These are phyloP conservation scores for Nannobrachium achirus DNA, from an alignment of 2,113 vertebrate genomes.

Conservation along the genomic window DNA sequence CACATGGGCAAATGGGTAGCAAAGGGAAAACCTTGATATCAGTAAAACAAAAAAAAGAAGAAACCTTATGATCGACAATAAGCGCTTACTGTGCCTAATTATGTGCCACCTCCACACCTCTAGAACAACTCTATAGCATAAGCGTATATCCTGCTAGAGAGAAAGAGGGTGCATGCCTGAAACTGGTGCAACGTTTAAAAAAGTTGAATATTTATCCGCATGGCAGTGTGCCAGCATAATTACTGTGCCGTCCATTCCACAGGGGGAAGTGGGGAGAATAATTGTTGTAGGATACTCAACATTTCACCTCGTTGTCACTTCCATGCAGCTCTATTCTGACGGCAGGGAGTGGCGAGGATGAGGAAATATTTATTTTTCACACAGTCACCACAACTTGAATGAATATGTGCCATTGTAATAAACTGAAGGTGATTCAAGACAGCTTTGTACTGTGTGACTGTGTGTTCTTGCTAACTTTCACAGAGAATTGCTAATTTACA, in stretches of 20 bases:
- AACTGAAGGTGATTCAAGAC: constrained; percentile 3
- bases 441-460: not conserved
- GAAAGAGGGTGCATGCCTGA: constrained; percentile 34
- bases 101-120: constrained; percentile 32
- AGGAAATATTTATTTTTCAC: constrained; percentile 13
- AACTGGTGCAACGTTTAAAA: constrained; percentile 31
- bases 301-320: constrained; percentile 63
- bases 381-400: not conserved
- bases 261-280: constrained; percentile 46
- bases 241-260: constrained; percentile 46
- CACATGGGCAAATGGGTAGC: not conserved
- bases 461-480: constrained; percentile 8
- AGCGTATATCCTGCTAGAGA: constrained; percentile 1
- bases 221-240: constrained; percentile 66
- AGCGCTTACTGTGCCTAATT: constrained; percentile 48
- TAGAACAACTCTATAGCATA: constrained; percentile 28
- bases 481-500: not conserved
- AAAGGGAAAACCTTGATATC: constrained; percentile 57
- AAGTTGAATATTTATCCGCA: constrained; percentile 53
- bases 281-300: constrained; percentile 58
- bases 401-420: not conserved
- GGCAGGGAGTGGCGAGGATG: not conserved
- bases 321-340: constrained; percentile 31
- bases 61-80: constrained; percentile 48
- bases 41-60: constrained; percentile 35